Base-by-base conservation (phyloP, 2,797 vertebrate genomes). In the Gorsachius magnificus region DNA sequence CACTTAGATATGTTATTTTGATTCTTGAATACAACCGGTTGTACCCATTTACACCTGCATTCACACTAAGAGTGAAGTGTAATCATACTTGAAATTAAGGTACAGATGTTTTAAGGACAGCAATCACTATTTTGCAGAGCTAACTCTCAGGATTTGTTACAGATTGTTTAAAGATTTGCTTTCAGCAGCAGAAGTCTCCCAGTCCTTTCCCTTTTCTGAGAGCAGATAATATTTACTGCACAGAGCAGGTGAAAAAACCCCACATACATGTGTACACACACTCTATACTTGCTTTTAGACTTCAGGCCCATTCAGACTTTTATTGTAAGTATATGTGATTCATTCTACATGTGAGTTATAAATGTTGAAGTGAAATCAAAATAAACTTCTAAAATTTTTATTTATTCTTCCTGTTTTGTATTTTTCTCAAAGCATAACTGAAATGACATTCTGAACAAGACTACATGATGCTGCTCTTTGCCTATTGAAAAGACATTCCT, bases 361-460 rank as follows among this genome's bases (percentile, higher is more conserved):
- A 80, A 83, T 65, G 69, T 38, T 87, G 53, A 66, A 87, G n/a
- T 28, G 13, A 80, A 89, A 83, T 80, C 26, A 83, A 83, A 86
- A 80, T n/a, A 89, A 92, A 79, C 22, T 85, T 87, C 92, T 31
- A 63, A 92, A 87, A 95, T 87, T 61, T 74, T 28, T 89, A 87
- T 90, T 92, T 95, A 82, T 89, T 92, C 60, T 83, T 64, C 35
- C 66, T 57, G 79, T 0, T 96, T 89, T 92, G 53, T 94, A 57
- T 92, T 93, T 96, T 90, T 91, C 82, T 87, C n/a, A 64, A 80
- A 86, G 82, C 33, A 4, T 51, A 91, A 68, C 70, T 77, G 61
- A 92, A 85, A 71, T 54, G 29, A 57, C 84, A 78, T 83, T 91
- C 84, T 83, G 68, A 86, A 69, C 5, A 4, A 92, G 87, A 61